Base-by-base conservation (phyloP, 2,113 vertebrate species). In the Bothrops jararaca region DNA sequence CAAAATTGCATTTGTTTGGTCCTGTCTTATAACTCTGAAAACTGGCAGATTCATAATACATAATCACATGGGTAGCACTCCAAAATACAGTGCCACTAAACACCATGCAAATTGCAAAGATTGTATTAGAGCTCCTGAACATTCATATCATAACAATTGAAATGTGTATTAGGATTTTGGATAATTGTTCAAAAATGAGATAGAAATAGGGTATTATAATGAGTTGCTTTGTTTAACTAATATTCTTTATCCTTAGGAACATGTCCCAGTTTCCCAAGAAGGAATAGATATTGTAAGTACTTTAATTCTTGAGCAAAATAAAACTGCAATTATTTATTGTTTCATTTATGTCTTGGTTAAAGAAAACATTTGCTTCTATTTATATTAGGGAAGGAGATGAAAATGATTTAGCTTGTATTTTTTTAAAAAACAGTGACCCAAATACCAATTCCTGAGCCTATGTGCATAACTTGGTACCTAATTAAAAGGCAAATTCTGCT, bases 71-170 rank as follows among this genome's bases (percentile, higher is more conserved):
- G 12, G 90, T 93, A 60, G 45, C 48, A 95, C 87, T 95, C 94
- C 95, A 90, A 96, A 64, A 93, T 86, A 96, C 90, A 95, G 95
- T 94, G 52, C 89, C 95, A 97, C 89, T 89, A 96, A 95, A 93
- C 90, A 94, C 20, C 29, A 42, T n/a, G 94, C 11, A 95, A 96
- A 95, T 95, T 94, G 95, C 89, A 29, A 92, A 94, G 60, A 89
- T 94, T 95, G 94, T 91, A 93, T 89, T 96, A 91, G 58, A 95
- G 20, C 80, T 96, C 86, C 80, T 15, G 94, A 93, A 93, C 74
- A 87, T 0, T 94, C 42, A 90, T 94, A 52, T 91, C 93, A 94
- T 95, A 94, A 93, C 4, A 95, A 87, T 8, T 92, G 54, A 1
- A 52, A 3, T 89, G 54, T 86, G 9, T 3, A 93, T 22, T 86